Conservation (phyloP, 2,113 vertebrate species). For the Chlamydotis undulata region DNA sequence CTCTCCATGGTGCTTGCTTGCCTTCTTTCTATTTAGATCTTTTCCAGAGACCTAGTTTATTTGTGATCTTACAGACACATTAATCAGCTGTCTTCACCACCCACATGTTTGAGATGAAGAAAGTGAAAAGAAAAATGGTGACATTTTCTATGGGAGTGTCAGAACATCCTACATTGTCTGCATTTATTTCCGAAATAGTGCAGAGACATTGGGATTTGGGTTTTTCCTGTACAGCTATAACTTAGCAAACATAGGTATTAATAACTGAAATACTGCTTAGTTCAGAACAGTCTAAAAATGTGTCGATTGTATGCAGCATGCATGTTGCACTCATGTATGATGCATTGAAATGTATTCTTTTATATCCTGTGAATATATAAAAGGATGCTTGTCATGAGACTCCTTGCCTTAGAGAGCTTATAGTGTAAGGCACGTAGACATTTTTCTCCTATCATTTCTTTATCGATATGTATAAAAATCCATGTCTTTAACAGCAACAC, state of each 20-base stretch:
- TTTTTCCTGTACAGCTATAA: background rate
- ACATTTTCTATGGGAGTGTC: background rate
- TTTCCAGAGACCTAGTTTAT: background rate
- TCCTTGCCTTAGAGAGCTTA: background rate
- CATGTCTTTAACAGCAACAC: background rate
- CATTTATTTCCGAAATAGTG: background rate
- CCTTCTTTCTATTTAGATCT: background rate
- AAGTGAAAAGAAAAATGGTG: background rate
- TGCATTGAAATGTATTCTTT: background rate
- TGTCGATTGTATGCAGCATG: background rate
- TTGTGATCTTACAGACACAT: background rate
- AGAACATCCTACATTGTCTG: background rate
- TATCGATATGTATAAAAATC: background rate
- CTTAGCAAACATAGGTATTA: background rate
- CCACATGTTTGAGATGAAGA: background rate
- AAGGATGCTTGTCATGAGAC: background rate
- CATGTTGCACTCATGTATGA: background rate
- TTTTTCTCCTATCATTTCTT: background rate
- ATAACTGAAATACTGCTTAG: background rate
- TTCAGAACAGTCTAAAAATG: background rate
- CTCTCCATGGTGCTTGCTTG: background rate
- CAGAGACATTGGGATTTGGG: background rate
- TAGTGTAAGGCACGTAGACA: background rate
- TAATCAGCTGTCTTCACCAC: background rate
- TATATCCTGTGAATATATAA: background rate